Evolutionary conservation across 2,797 vertebrate genomes (phyloP), one percentile per base, ranked within the genome.

Genomic region (Gadopsis bispinosus): DNA sequence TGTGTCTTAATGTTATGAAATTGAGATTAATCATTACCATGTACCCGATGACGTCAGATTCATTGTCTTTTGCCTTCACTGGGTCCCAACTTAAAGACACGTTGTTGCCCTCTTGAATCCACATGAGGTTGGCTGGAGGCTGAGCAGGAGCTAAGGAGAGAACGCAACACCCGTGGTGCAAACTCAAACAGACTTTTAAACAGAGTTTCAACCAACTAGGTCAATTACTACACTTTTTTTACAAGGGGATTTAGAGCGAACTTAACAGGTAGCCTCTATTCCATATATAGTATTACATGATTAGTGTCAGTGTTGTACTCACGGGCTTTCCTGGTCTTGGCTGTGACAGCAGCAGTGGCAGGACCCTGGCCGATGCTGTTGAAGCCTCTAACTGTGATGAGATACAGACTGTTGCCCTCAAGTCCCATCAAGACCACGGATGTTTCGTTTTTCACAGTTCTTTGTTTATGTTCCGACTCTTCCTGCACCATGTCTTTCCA

Each of bases 41-140:
- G 85, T 99, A 99, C n/a, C 98, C 98, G 80, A 97, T 96, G 88
- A 99, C 97, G 47, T 97, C 97, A 3, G 98, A 99, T 86, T 99
- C 98, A n/a, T 99, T 99, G 83, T 95, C 96, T 81, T 96, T 92
- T 9, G 97, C 94, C 91, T 90, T 96, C 68, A 99, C 98, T 0
- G 97, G 97, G 64, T 98, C 97, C 98, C 98, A 99, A 62, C 91
- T 96, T 70, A 99, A 87, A 69, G 97, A 97, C 35, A 99, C 96
- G 22, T 98, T 97, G 83, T 97, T 96, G 0, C 97, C 98, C n/a
- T 98, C 97, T 31, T 98, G 97, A 78, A 98, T 97, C 97, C 97
- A 99, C 92, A 95, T 95, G 77, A 99, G 95, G 91, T 97, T 97
- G 85, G 90, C 83, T 4, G 98, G 98, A 65, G 97, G 95, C 87